Evolutionary conservation across 2,888 invertebrate species (phyloP), one percentile per base, ranked within the genome.

Genomic region (Agrochola circellaris): DNA sequence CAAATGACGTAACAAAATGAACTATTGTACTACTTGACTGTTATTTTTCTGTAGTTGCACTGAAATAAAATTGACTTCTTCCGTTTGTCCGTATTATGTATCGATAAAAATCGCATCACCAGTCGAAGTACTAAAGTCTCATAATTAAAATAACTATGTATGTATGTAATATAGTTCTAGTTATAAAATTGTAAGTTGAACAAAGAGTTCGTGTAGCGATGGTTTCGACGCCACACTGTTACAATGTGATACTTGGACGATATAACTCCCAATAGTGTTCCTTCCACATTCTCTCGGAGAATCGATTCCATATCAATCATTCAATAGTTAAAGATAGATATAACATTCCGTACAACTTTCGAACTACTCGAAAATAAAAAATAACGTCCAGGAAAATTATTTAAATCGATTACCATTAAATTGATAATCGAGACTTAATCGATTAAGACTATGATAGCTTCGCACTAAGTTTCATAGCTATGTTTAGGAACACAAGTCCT

Each of bases 111-210:
- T 74, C 56, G 42, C 77, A 79, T 79, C 70, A 80, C 70, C 77
- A 83, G 64, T 80, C 78, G 79, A 82, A 88, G 83, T 81, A 81
- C 80, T 81, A 85, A 82, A 87, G 82, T 82, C 73, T 82, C 70
- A 82, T 88, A 69, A 82, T 82, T 81, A 77, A 83, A 84, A 68
- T 87, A 77, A 84, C 67, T 81, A 88, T 87, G 82, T 88, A 87
- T 88, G 85, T 85, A 83, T 89, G 79, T 89, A 87, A 87, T 84
- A 92, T 93, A 93, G 92, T n/a, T n/a, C 85, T 95, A 94, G 93
- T 60, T 87, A 91, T 88, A 92, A 93, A 94, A 94, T 94, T 93
- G 86, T 94, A 93, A 93, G 90, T 93, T 93, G 95, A 95, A 94
- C 95, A 95, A 95, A 94, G 89, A 82, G 92, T 93, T 94, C 92